These are phyloP conservation scores for Umimayanthus chanpuru DNA, from an alignment of 92 coral and sea anemone species.

Conservation along the genomic window DNA sequence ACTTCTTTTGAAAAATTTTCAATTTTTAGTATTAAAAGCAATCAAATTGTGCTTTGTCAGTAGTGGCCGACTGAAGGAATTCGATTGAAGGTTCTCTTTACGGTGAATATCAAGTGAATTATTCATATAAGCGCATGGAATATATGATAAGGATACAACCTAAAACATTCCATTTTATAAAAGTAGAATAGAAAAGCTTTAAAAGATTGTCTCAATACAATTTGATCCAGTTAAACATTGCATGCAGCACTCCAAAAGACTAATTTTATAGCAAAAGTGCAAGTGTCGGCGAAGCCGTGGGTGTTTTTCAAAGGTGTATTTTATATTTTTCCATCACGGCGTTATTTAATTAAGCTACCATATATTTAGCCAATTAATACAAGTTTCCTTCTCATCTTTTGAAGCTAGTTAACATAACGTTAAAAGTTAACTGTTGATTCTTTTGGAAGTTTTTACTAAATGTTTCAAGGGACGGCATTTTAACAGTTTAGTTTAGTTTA, in stretches of 20 bases:
- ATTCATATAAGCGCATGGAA: conserved; percentile 42
- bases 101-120: conserved; percentile 17
- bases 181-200: too few relatives aligned
- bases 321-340: not conserved
- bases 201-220: not conserved
- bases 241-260: not conserved
- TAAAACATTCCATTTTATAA: not conserved
- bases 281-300: not conserved
- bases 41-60: not conserved
- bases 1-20: not conserved
- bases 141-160: conserved; percentile 1
- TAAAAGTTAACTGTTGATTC: not conserved
- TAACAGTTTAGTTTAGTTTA: not conserved
- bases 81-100: not conserved
- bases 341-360: too few relatives aligned
- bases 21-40: not conserved
- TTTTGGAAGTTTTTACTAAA: not conserved
- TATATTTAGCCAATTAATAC: too few relatives aligned
- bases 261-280: not conserved
- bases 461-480: not conserved
- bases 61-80: not conserved
- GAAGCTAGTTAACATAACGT: not conserved
- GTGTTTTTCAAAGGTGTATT: not conserved
- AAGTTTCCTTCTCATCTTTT: not conserved
- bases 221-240: not conserved